phyloP scores from a whole-genome alignment of 2,113 vertebrate genomes.

The Burhinus oedicnemus region DNA sequence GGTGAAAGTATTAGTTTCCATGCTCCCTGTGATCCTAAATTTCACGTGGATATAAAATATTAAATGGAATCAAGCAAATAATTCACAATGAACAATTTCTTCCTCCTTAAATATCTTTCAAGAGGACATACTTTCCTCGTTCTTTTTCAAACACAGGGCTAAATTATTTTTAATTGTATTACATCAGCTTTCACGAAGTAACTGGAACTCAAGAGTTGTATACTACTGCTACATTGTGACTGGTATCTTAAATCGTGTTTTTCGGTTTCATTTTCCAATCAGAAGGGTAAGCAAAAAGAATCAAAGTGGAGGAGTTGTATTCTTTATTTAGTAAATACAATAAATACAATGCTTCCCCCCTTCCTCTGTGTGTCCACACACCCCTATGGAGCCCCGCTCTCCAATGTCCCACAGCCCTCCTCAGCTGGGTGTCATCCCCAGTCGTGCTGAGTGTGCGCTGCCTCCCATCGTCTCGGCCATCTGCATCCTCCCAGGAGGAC shows the following conservation, averaged over 20 bases:
- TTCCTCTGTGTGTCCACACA: neutral
- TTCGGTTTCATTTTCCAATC: neutral
- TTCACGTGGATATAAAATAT: neutral
- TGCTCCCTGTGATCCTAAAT: neutral
- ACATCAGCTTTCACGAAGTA: neutral
- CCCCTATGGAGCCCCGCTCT: neutral
- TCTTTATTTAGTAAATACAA: neutral
- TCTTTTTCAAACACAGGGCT: neutral
- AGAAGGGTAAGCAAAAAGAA: neutral
- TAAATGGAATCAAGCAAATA: neutral
- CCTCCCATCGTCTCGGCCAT: rapidly evolving
- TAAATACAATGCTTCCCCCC: neutral
- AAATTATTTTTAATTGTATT: neutral
- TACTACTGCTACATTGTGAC: neutral
- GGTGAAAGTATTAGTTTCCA: neutral
- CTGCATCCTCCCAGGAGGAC: neutral
- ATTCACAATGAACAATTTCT: neutral
- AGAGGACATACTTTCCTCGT: neutral
- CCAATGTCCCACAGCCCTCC: neutral
- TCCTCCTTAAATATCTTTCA: neutral
- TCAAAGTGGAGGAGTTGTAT: neutral
- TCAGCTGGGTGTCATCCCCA: neutral
- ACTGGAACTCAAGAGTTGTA: neutral
- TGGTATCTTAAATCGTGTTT: neutral
- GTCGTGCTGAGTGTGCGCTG: rapidly evolving